phyloP scores from a whole-genome alignment of 2,797 vertebrate species.

The Xerus rutilus region DNA sequence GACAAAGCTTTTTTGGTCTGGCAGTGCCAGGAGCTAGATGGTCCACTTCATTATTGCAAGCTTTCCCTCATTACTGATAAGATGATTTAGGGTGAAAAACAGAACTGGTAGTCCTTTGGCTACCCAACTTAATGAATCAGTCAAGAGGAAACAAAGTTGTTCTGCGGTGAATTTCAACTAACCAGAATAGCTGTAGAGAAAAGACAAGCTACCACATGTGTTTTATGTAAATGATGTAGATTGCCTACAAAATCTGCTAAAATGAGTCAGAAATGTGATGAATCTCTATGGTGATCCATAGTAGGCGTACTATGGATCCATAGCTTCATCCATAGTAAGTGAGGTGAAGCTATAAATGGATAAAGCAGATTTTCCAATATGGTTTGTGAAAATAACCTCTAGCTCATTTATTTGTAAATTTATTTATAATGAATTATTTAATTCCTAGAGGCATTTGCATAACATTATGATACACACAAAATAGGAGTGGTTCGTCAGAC shows the following conservation, averaged over 20 bases:
- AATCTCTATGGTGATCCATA: neutral
- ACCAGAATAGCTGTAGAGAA: neutral
- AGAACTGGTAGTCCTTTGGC: neutral
- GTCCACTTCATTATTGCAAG: neutral
- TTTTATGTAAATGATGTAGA: neutral
- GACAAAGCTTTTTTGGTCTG: neutral
- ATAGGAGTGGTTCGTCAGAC: neutral
- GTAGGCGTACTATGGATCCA: too few species aligned
- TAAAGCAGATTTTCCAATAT: neutral
- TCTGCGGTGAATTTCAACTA: neutral
- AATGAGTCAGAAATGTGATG: neutral
- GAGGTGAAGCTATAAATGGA: neutral
- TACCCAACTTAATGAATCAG: neutral
- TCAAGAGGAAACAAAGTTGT: neutral
- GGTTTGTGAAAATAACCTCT: constrained; percentile 26
- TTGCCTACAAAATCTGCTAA: neutral
- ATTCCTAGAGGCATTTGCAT: neutral
- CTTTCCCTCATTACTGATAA: neutral
- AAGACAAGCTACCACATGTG: neutral
- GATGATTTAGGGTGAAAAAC: neutral
- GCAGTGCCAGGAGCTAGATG: neutral
- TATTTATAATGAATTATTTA: constrained; percentile 45
- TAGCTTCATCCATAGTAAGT: too few species aligned
- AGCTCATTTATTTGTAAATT: neutral
- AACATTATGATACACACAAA: neutral